Conservation (phyloP, 2,888 invertebrate genomes). For the Cremastinae sp. region DNA sequence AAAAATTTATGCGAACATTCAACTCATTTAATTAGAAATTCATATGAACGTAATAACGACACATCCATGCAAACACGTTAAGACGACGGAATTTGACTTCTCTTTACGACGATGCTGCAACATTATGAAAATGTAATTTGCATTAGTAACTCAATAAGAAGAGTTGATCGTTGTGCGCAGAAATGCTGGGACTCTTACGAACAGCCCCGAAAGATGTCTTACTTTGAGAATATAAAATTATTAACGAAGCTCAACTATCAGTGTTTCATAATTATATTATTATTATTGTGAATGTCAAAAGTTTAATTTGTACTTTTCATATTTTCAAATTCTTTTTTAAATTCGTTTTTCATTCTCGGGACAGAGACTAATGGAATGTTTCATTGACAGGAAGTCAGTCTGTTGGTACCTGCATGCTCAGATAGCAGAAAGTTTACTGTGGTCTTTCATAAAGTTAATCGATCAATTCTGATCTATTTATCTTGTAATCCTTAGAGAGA, state of each 20-base stretch:
- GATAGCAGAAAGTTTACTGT: neutral
- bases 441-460: slow-evolving; percentile 3
- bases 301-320: no score
- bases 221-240: slow-evolving; percentile 59
- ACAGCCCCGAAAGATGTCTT: no score
- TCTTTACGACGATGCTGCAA: slow-evolving; percentile 11
- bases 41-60: slow-evolving; percentile 3
- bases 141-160: slow-evolving; percentile 52
- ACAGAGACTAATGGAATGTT: neutral
- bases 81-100: no score
- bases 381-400: neutral
- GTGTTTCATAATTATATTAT: no score
- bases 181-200: slow-evolving; percentile 10
- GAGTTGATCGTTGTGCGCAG: slow-evolving; percentile 7
- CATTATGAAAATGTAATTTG: slow-evolving; percentile 55
- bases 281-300: no score
- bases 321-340: no score
- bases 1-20: no score
- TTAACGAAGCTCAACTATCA: no score
- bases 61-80: no score
- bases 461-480: slow-evolving; percentile 31
- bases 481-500: neutral
- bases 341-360: no score
- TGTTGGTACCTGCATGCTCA: neutral
- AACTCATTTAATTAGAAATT: no score